These are phyloP conservation scores for Chymomyza fuscimana DNA, from an alignment of 2,888 invertebrate genomes.

Conservation along the genomic window DNA sequence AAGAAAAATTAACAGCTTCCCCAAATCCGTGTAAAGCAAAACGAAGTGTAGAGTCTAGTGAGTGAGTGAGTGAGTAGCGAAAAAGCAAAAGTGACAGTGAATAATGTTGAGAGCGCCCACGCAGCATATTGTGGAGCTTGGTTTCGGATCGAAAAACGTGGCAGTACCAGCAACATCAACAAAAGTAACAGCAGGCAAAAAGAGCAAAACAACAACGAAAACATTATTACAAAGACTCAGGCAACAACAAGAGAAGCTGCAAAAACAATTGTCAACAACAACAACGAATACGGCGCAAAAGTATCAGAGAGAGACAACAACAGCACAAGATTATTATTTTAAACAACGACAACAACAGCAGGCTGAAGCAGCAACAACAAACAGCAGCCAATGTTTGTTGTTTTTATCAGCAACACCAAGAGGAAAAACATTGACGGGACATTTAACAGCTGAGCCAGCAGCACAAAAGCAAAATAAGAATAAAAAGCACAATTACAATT, in stretches of 20 bases:
- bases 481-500: constrained; percentile 62
- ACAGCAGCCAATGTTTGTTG: constrained; percentile 24
- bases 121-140: constrained; percentile 79
- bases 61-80: not conserved
- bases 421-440: constrained; percentile 44
- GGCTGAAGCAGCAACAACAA: constrained; percentile 21
- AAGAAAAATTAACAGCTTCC: not conserved
- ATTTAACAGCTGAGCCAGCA: constrained; percentile 25
- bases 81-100: constrained; percentile 71
- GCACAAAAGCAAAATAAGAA: constrained; percentile 48
- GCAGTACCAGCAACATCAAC: constrained; percentile 28
- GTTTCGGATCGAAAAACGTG: constrained; percentile 68
- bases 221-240: constrained; percentile 16
- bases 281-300: constrained; percentile 26
- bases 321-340: constrained; percentile 26
- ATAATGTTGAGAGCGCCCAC: constrained; percentile 81
- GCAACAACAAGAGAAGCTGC: constrained; percentile 45
- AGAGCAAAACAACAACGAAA: constrained; percentile 26
- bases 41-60: not conserved
- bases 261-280: constrained; percentile 55
- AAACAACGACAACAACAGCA: constrained; percentile 18
- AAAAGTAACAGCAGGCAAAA: constrained; percentile 14
- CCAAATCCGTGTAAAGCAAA: not conserved
- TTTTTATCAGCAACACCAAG: constrained; percentile 23
- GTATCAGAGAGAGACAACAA: constrained; percentile 24